Conservation (phyloP, 2,888 invertebrate genomes). For the Eurytoma californica region DNA sequence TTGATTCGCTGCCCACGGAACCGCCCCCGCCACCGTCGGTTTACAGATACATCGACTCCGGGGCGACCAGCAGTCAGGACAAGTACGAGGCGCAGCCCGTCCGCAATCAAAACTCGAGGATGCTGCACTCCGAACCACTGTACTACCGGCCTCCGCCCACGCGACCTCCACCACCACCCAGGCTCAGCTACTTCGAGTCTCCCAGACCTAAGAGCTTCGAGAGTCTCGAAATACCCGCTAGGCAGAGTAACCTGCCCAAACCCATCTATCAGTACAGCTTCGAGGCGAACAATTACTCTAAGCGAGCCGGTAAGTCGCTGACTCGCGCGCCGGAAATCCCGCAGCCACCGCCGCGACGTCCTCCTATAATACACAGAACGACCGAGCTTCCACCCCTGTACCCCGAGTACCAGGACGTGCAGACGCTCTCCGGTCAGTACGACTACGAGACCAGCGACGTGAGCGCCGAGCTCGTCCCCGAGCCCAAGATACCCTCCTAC, state of each 20-base stretch:
- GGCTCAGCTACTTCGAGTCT: slow-evolving; percentile 64
- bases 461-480: slow-evolving; percentile 2
- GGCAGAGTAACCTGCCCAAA: slow-evolving; percentile 68
- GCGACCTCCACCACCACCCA: slow-evolving; percentile 55
- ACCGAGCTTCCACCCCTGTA: slow-evolving; percentile 59
- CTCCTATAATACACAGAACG: neutral
- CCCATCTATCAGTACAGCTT: slow-evolving; percentile 86
- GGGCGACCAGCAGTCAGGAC: slow-evolving; percentile 44
- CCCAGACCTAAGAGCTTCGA: slow-evolving; percentile 59
- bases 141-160: slow-evolving; percentile 65
- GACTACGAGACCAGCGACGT: slow-evolving; percentile 46
- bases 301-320: neutral
- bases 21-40: slow-evolving; percentile 65
- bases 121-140: slow-evolving; percentile 61
- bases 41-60: slow-evolving; percentile 62
- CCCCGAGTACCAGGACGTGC: slow-evolving; percentile 65
- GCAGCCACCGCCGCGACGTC: slow-evolving; percentile 55
- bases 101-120: slow-evolving; percentile 61
- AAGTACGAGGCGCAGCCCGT: slow-evolving; percentile 56
- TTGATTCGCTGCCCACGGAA: slow-evolving; percentile 65
- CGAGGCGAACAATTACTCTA: slow-evolving; percentile 78
- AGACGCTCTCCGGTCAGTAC: slow-evolving; percentile 34
- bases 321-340: slow-evolving; percentile 34
- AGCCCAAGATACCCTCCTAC: neutral
- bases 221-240: slow-evolving; percentile 33